Percentiles rank a stretch among this genome's conserved stretches.
These are phyloP conservation scores for Danaus chrysippus DNA, from an alignment of 2,888 invertebrate genomes.

Conservation along the genomic window DNA sequence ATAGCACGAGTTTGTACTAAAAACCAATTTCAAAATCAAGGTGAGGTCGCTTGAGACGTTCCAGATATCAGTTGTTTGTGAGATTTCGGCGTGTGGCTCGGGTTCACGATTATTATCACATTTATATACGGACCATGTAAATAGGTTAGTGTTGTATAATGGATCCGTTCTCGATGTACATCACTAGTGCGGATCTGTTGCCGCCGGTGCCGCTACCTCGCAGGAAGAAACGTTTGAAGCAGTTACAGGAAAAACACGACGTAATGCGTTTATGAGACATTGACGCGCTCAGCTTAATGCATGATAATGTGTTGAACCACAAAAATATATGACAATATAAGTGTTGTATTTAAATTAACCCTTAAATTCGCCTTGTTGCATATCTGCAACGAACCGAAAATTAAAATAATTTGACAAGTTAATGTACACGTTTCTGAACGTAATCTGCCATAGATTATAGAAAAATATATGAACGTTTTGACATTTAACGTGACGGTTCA, in stretches of 20 bases:
- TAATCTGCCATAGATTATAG: too few species aligned
- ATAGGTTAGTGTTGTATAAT: constrained; percentile 40
- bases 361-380: too few species aligned
- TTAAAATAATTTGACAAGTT: too few species aligned
- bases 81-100: constrained; percentile 50
- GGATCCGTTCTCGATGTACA: constrained; percentile 73
- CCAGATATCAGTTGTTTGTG: constrained; percentile 57
- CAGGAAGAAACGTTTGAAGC: constrained; percentile 69
- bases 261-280: constrained; percentile 36
- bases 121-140: constrained; percentile 39
- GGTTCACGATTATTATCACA: constrained; percentile 49
- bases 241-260: constrained; percentile 59
- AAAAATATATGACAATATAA: constrained; percentile 8
- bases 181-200: constrained; percentile 62
- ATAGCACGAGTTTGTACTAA: constrained; percentile 66
- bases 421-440: too few species aligned
- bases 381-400: too few species aligned
- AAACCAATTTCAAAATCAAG: constrained; percentile 77
- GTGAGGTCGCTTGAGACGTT: constrained; percentile 71
- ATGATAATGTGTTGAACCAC: neutral
- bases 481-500: too few species aligned
- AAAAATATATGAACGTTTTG: too few species aligned
- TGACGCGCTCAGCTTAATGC: neutral
- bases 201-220: constrained; percentile 68
- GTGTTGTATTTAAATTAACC: constrained; percentile 20